Conservation (phyloP, 35 echinoderm and acorn worm genomes). For the Ophiothrix spiculata region DNA sequence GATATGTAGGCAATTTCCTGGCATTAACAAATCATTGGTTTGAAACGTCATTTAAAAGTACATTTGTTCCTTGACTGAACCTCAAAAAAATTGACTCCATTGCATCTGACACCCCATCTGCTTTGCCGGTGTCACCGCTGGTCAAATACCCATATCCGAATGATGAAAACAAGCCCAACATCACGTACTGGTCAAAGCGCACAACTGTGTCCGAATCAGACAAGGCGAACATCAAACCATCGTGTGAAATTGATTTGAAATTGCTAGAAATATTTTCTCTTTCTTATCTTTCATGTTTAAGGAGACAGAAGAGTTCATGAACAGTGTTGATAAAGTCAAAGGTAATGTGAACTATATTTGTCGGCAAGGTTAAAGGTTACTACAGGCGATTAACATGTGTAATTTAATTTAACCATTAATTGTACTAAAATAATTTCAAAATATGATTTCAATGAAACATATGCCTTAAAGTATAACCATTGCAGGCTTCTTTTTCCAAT, state of each 20-base stretch:
- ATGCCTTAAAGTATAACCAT: no score
- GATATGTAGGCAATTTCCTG: no score
- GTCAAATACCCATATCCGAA: not conserved
- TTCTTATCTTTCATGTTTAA: not conserved
- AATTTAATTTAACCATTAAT: no score
- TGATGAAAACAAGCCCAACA: not conserved
- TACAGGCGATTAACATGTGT: no score
- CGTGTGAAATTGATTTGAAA: constrained; percentile 16
- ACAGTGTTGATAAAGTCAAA: constrained; percentile 3
- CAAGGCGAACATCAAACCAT: not conserved
- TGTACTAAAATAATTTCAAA: no score
- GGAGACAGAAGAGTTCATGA: not conserved
- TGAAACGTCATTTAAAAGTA: no score
- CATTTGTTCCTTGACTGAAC: not conserved
- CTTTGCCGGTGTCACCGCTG: not conserved
- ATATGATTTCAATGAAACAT: no score
- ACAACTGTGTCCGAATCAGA: not conserved
- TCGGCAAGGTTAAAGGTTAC: not conserved
- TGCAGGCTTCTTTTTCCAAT: no score
- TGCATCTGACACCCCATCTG: not conserved
- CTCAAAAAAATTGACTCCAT: not conserved
- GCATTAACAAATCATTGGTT: no score
- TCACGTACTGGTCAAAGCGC: not conserved
- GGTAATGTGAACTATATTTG: not conserved
- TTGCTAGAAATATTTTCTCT: not conserved